phyloP scores from a whole-genome alignment of 2,888 invertebrate genomes.

The Mesorhabditis spiculigera region DNA sequence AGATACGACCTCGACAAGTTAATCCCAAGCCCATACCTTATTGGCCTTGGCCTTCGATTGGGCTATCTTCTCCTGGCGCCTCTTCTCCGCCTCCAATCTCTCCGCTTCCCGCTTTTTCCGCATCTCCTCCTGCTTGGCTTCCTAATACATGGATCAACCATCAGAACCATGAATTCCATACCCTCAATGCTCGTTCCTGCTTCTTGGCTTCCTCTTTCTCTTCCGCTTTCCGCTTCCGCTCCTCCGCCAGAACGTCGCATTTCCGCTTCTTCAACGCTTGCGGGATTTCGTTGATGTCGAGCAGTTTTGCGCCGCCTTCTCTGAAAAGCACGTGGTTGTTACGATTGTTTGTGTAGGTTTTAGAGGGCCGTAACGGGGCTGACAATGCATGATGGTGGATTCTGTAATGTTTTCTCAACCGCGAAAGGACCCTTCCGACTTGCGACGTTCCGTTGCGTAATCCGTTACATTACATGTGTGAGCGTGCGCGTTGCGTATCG shows the following conservation, averaged over 20 bases:
- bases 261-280: constrained; percentile 23
- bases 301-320: constrained; percentile 6
- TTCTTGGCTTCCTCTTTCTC: constrained; percentile 16
- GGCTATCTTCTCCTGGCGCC: no score
- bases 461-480: no score
- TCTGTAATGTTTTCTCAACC: no score
- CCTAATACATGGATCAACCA: not conserved
- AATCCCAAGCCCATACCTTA: no score
- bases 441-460: no score
- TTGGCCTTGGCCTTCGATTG: no score
- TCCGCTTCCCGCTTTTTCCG: not conserved
- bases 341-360: no score
- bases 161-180: not conserved
- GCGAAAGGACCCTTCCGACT: no score
- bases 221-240: constrained; percentile 16
- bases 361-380: no score
- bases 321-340: not conserved
- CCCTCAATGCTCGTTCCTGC: not conserved
- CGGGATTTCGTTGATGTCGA: constrained; percentile 38
- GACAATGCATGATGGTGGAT: no score
- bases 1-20: no score
- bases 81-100: not conserved
- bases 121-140: not conserved
- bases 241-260: constrained; percentile 15
- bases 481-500: no score